Evolutionary conservation across 2,113 vertebrate species (phyloP).

Genomic region (Odobenus rosmarus): DNA sequence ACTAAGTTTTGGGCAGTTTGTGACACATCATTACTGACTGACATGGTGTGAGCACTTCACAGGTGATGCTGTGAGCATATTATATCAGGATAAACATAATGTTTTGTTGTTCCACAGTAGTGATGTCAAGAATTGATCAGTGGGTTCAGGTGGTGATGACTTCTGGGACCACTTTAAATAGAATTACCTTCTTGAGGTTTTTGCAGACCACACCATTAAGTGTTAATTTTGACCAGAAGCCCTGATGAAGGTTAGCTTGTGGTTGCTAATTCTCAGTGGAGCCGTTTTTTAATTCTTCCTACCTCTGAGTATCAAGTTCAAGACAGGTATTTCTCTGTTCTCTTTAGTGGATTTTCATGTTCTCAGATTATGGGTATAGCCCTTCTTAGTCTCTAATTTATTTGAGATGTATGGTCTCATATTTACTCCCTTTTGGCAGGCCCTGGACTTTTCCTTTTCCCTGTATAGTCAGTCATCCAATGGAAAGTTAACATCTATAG

Average conservation of each 20-base stretch:
- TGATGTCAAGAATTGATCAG: not conserved
- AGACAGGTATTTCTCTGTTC: not conserved
- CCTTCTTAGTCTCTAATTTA: not conserved
- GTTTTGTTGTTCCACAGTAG: not conserved
- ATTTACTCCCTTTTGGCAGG: not conserved
- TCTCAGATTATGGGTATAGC: not conserved
- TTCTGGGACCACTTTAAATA: not conserved
- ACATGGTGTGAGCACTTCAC: not conserved
- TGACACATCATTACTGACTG: not conserved
- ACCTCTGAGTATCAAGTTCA: not conserved
- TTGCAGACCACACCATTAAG: not conserved
- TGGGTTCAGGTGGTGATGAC: not conserved
- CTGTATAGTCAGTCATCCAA: not conserved
- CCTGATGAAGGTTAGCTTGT: not conserved
- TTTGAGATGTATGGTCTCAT: not conserved
- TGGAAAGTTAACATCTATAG: not conserved
- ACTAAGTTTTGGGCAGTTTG: not conserved
- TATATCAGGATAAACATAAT: not conserved
- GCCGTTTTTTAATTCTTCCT: not conserved
- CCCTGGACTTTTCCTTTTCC: not conserved
- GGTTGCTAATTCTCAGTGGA: slow-evolving; percentile 11
- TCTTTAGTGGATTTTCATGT: not conserved
- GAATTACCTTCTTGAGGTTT: slow-evolving; percentile 36
- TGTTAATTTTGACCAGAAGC: slow-evolving; percentile 55
- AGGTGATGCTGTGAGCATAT: not conserved